phyloP scores from a whole-genome alignment of 2,113 vertebrate genomes.

The Spea bombifrons region DNA sequence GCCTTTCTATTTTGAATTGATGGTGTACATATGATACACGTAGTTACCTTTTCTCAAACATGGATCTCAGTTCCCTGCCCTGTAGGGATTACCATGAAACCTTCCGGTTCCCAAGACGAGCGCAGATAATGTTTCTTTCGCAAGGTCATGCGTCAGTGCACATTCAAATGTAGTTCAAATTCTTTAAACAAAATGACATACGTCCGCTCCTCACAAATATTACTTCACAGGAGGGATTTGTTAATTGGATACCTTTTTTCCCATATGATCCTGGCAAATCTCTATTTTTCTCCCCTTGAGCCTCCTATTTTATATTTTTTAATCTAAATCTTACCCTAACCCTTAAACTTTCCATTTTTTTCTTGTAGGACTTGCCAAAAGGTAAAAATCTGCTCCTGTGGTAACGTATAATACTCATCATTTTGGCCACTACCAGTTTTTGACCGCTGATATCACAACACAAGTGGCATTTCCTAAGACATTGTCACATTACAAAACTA shows the following conservation, averaged over 20 bases:
- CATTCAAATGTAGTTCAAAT: not conserved
- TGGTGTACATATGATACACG: not conserved
- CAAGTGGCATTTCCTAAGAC: too few species aligned
- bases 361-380: too few species aligned
- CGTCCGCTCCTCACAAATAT: not conserved
- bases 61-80: not conserved
- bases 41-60: not conserved
- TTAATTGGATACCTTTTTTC: not conserved
- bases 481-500: too few species aligned
- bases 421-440: too few species aligned
- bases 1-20: not conserved
- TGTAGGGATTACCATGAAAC: not conserved
- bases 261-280: not conserved
- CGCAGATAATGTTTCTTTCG: not conserved
- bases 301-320: too few species aligned
- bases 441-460: too few species aligned
- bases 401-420: too few species aligned
- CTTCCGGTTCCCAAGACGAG: not conserved
- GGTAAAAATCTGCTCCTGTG: too few species aligned
- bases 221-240: not conserved
- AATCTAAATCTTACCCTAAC: too few species aligned
- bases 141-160: conserved; percentile 9
- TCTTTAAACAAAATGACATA: not conserved
- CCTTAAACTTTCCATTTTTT: too few species aligned
- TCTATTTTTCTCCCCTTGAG: too few species aligned